Conservation (phyloP, 2,113 vertebrate species). For the Cyanocitta stelleri region DNA sequence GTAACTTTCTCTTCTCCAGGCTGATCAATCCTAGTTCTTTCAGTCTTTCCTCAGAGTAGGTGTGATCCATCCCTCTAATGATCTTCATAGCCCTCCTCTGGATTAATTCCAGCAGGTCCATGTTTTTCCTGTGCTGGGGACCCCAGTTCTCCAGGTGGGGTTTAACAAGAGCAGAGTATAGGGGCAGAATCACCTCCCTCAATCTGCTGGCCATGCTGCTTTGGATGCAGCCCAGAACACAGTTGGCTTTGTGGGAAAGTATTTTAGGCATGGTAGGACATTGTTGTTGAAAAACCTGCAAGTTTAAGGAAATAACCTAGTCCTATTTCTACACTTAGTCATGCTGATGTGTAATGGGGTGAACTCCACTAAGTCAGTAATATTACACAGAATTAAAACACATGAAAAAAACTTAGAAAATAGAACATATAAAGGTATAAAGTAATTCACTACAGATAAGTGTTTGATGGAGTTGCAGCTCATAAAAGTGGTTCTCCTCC, state of each 20-base stretch:
- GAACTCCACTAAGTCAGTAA: neutral
- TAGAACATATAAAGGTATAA: neutral
- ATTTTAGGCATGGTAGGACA: neutral
- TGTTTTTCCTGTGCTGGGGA: neutral
- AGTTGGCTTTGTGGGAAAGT: neutral
- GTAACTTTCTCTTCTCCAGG: neutral
- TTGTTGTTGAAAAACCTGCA: neutral
- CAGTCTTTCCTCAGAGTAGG: neutral
- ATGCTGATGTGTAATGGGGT: neutral
- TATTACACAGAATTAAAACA: neutral
- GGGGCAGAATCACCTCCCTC: neutral
- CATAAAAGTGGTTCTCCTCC: neutral
- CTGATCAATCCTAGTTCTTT: neutral
- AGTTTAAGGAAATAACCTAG: neutral
- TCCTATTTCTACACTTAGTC: neutral
- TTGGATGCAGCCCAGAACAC: neutral
- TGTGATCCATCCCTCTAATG: neutral
- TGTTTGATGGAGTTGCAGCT: neutral
- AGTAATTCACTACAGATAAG: neutral
- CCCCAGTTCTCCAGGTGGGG: no score
- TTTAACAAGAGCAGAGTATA: rapidly evolving
- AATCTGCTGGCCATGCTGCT: rapidly evolving
- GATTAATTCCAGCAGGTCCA: neutral
- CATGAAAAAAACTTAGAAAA: neutral
- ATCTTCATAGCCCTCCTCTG: neutral